These are phyloP conservation scores for Antheraea mylitta DNA, from an alignment of 1,140 invertebrate species.

Conservation along the genomic window DNA sequence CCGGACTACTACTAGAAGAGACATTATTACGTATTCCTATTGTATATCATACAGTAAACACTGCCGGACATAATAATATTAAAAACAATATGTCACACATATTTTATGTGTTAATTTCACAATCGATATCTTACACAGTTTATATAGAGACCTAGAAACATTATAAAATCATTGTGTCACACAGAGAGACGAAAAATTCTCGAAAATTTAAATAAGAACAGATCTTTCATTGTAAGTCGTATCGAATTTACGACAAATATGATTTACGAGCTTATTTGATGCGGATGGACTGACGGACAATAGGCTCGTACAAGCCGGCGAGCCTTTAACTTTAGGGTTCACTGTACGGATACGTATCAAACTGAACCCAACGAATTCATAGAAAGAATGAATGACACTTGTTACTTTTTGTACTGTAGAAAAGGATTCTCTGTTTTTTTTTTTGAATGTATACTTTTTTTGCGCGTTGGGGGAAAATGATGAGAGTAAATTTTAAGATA, in stretches of 20 bases:
- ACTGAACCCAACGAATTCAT: background rate
- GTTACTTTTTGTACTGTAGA: background rate
- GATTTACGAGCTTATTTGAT: conserved; percentile 73
- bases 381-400: background rate
- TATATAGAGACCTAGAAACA: background rate
- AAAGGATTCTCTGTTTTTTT: background rate
- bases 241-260: conserved; percentile 76
- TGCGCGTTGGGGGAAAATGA: no score
- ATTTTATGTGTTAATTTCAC: no score
- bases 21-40: no score
- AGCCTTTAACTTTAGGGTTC: conserved; percentile 8
- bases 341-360: conserved; percentile 4
- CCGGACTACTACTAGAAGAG: no score
- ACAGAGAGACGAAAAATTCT: conserved; percentile 22
- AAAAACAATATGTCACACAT: no score
- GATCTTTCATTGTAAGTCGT: conserved; percentile 71
- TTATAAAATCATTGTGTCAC: background rate
- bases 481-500: no score
- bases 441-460: background rate
- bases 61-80: no score
- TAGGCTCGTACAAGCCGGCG: conserved; percentile 39
- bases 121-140: background rate
- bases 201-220: conserved; percentile 68
- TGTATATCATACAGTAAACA: no score
- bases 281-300: conserved; percentile 70